phyloP scores from a whole-genome alignment of 2,888 invertebrate genomes.

The Tanytarsus gracilentus region DNA sequence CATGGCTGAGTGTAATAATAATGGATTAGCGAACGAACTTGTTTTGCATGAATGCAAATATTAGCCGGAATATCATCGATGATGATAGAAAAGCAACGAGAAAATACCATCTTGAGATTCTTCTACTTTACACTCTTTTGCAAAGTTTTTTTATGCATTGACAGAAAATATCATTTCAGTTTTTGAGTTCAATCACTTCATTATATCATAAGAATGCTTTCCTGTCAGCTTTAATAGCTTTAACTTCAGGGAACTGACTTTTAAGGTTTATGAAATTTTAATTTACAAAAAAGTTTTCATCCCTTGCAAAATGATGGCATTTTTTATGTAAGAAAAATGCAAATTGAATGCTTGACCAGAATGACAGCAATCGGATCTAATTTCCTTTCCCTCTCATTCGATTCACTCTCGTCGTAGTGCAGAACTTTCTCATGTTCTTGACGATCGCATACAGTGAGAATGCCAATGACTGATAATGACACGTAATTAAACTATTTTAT shows the following conservation, averaged over 20 bases:
- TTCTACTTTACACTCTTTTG: no score
- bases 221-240: no score
- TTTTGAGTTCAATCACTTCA: no score
- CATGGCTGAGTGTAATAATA: background rate
- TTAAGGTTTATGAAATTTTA: no score
- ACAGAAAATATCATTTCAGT: no score
- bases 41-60: slow-evolving; percentile 14
- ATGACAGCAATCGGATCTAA: slow-evolving; percentile 3
- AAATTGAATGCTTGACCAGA: background rate
- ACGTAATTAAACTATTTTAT: slow-evolving; percentile 10
- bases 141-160: no score
- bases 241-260: no score
- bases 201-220: no score
- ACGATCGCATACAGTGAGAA: background rate
- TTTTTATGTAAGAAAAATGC: background rate
- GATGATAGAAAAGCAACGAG: background rate
- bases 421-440: background rate
- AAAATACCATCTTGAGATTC: background rate
- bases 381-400: slow-evolving; percentile 1
- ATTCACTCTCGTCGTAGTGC: slow-evolving; percentile 4
- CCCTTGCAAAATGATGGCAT: no score
- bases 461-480: background rate
- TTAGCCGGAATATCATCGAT: background rate
- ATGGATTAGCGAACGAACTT: slow-evolving; percentile 3
- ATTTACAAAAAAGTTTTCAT: no score